Conservation (phyloP, 2,797 vertebrate species). For the Thamnophis elegans region DNA sequence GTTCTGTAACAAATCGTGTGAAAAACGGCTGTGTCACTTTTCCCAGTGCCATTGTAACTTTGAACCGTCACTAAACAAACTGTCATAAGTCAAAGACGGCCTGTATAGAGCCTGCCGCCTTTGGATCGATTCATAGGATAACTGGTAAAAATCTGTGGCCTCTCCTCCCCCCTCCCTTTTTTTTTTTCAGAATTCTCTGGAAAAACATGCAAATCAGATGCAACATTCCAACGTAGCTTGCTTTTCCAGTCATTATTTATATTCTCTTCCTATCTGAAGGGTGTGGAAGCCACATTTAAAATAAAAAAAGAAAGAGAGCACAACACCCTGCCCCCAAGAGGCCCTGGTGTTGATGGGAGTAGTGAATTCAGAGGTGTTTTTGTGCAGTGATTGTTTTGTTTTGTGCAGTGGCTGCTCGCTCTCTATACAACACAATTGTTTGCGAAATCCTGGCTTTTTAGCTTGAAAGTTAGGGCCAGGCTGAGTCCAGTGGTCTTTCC, state of each 20-base stretch:
- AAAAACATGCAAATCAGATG: neutral
- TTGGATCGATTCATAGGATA: neutral
- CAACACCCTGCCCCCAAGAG: slow-evolving; percentile 10
- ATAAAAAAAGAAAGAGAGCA: neutral
- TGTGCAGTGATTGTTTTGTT: neutral
- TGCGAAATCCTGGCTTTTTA: neutral
- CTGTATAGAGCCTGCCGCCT: neutral
- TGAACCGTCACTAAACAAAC: neutral
- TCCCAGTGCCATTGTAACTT: neutral
- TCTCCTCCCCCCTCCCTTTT: neutral
- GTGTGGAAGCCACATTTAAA: slow-evolving; percentile 4
- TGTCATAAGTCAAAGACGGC: neutral
- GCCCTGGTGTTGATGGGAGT: neutral
- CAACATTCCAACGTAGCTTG: slow-evolving; percentile 14
- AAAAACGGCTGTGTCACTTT: neutral
- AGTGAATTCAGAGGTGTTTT: neutral
- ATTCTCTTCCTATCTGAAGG: slow-evolving; percentile 3
- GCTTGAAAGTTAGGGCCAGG: neutral
- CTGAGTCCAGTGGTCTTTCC: neutral
- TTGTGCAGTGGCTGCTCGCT: neutral
- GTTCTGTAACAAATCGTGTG: neutral
- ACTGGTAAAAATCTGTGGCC: neutral
- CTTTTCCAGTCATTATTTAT: neutral
- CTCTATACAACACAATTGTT: neutral
- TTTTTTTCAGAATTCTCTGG: neutral